Evolutionary conservation across 2,888 invertebrate genomes (phyloP), one percentile per base, ranked within the genome.

Genomic region (Anagyrus pseudococci): DNA sequence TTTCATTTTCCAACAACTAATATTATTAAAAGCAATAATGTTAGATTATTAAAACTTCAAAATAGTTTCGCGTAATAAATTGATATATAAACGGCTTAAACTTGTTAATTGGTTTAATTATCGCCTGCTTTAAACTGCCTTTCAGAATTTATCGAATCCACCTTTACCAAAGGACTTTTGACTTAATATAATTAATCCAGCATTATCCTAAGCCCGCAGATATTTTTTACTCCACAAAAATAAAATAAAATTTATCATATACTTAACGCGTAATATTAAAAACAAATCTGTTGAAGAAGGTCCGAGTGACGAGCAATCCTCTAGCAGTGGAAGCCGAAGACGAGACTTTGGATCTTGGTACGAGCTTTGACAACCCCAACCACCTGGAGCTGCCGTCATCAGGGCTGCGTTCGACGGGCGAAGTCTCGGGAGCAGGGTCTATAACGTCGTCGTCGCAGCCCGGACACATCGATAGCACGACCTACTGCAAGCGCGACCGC

Each of bases 301-400:
- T 93, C 82, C 84, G 92, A 63, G 92, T 93, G 69, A 93, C 92
- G 23, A 85, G 87, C 63, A 92, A 93, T 81, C 93, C 93, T 0
- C 84, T 92, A 53, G 77, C 80, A 22, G 70, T 68, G 17, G 70
- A 89, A 85, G 79, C 84, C 84, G 69, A 78, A 41, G 74, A 75
- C 29, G 77, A 79, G 33, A 64, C 72, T 19, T 69, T 70, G 59
- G 79, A 80, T 81, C 83, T 86, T 81, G 85, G 86, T 56, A 88
- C 89, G 62, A 89, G 90, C 69, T 91, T 91, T 78, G 90, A 91
- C 76, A 90, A 89, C 81, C 88, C 89, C 1, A 88, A 87, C 75
- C 89, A 89, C 67, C 88, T 89, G 67, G 89, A 89, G 73, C 79
- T 89, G 64, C 89, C 90, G 0, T 85, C n/a, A n/a, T n/a, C n/a